Percentiles rank a stretch among this genome's conserved stretches.
phyloP scores from a whole-genome alignment of 2,888 invertebrate genomes.

The Dilophus febrilis region DNA sequence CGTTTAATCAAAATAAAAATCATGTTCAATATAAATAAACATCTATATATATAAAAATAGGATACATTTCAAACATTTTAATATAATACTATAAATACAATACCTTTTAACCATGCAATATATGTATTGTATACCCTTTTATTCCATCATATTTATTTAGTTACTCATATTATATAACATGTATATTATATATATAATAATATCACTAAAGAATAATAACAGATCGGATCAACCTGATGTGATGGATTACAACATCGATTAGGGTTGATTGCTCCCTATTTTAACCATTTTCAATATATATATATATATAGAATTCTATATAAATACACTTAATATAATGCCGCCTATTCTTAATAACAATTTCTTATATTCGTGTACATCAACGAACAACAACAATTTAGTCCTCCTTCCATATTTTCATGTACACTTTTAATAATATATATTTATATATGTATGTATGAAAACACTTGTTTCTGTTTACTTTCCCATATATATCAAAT shows the following conservation, averaged over 20 bases:
- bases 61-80: no score
- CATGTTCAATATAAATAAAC: no score
- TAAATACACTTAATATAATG: neutral
- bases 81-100: no score
- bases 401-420: neutral
- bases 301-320: neutral
- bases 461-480: slow-evolving; percentile 3
- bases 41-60: no score
- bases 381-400: neutral
- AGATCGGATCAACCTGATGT: slow-evolving; percentile 9
- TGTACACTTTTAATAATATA: neutral
- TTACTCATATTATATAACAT: no score
- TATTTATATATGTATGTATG: neutral
- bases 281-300: neutral
- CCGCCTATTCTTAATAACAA: neutral
- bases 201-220: neutral
- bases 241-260: slow-evolving; percentile 14
- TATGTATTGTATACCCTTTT: no score
- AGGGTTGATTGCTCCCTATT: slow-evolving; percentile 12
- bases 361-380: no score
- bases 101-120: no score
- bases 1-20: no score
- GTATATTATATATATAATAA: no score
- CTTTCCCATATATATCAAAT: neutral
- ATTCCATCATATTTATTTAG: no score